A percentile compares a stretch with the other conserved stretches of the same genome.
Evolutionary conservation across 2,888 invertebrate species (phyloP).

Genomic region (Dolichomitus sp.): DNA sequence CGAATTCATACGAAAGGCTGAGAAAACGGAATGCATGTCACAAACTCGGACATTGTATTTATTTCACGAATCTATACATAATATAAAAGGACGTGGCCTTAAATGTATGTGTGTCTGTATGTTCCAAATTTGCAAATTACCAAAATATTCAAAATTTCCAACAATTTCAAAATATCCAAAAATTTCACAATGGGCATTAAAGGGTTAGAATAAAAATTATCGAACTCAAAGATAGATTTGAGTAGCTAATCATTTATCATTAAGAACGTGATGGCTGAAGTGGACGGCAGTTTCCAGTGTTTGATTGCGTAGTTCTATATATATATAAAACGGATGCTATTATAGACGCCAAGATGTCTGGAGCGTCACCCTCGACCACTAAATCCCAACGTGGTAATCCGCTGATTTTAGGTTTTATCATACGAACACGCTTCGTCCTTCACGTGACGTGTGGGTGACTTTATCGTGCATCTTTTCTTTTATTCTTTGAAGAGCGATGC

Average conservation of each 20-base stretch:
- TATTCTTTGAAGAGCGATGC: background rate
- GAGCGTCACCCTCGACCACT: constrained; percentile 45
- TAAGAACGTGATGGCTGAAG: background rate
- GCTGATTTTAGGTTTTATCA: constrained; percentile 59
- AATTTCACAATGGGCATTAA: no score
- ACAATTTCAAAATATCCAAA: no score
- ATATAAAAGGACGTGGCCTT: no score
- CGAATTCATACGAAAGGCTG: no score
- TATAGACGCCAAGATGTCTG: background rate
- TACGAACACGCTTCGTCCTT: constrained; percentile 2
- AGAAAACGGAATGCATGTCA: no score
- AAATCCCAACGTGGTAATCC: constrained; percentile 38
- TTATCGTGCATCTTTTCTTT: constrained; percentile 22
- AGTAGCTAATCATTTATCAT: background rate
- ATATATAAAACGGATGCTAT: constrained; percentile 13
- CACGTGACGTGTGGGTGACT: constrained; percentile 53
- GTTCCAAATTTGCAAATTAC: no score
- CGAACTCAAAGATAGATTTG: no score
- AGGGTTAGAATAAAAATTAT: no score
- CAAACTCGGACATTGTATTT: no score
- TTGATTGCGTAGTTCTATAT: background rate
- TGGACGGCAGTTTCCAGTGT: background rate
- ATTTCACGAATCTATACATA: no score
- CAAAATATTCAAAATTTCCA: no score
- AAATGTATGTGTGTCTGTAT: no score